Evolutionary conservation across 2,113 vertebrate species (phyloP), one percentile per base, ranked within the genome.

Genomic region (Cairina moschata): DNA sequence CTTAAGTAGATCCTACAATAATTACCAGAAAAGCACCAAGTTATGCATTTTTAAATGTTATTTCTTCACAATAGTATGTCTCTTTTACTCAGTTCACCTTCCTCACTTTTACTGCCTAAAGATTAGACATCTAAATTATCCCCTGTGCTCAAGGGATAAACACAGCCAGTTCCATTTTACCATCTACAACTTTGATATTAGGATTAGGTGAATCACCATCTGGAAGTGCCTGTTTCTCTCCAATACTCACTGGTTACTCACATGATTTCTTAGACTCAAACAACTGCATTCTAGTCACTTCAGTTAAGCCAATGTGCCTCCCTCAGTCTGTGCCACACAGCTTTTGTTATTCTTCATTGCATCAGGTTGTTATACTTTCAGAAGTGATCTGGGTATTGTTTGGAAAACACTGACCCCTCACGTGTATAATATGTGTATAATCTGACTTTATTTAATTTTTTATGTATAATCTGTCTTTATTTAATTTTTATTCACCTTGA

Each of bases 211-310:
- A 81, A 75, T 82, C 72, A 86, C 16, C 22, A 7, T 6, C 36
- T 81, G 40, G 18, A 86, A 72, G 7, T 10, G 6, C 11, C 28
- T 55, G 13, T 54, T 86, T 67, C 55, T 86, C 71, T 78, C 36
- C 40, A 25, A 54, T 58, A 50, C 32, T 86, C n/a, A 40, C 8
- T 18, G 62, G 11, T 66, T 81, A 38, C 17, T 67, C 54, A 25
- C 5, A 17, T 8, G 52, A 17, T 9, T 50, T 67, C 28, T 78
- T 58, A 74, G 28, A 34, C 15, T 42, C 34, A 12, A 22, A 8
- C 17, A 40, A 40, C 17, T 25, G 38, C 17, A 21, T 68, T 72
- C 50, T 31, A 59, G 23, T 28, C 0, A 0, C 7, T 66, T 60
- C 59, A 46, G 1, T 31, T 40, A 42, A 74, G 17, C 6, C 59